Percentiles rank a stretch among this genome's conserved stretches.
Evolutionary conservation across 1,140 invertebrate genomes (phyloP).

Genomic region (Drosophila seguyi): DNA sequence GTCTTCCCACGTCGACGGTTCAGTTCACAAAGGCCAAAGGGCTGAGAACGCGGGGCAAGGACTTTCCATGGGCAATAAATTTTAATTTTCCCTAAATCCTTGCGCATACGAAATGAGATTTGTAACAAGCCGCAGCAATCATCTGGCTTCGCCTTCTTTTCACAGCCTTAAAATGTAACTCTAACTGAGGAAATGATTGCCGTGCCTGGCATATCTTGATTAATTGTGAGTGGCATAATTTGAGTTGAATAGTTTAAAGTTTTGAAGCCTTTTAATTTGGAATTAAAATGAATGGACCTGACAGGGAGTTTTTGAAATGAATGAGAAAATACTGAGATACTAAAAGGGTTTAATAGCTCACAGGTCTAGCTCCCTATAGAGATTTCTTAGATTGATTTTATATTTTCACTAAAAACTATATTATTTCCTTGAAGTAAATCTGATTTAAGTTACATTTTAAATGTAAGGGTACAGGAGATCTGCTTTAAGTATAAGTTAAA

Average conservation of each 20-base stretch:
- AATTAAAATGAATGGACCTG: background rate
- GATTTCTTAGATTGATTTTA: background rate
- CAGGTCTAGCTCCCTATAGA: background rate
- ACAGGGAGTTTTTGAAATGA: background rate
- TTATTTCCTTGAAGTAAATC: background rate
- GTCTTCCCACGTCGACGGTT: conserved; percentile 40
- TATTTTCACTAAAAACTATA: background rate
- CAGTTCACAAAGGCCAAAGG: conserved; percentile 40
- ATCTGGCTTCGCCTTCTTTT: conserved; percentile 28
- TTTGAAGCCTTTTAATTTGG: background rate
- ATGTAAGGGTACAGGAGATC: background rate
- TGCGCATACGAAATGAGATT: conserved; percentile 65
- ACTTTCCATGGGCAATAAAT: conserved; percentile 75
- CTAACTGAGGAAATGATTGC: conserved; percentile 22
- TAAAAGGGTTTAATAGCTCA: background rate
- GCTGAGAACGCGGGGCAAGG: background rate
- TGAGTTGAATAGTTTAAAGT: conserved; percentile 2
- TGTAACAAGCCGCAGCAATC: conserved; percentile 51
- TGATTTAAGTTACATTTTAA: background rate
- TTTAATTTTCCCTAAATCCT: conserved; percentile 71
- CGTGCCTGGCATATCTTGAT: conserved; percentile 17
- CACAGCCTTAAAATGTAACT: conserved; percentile 21
- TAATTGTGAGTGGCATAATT: conserved; percentile 36
- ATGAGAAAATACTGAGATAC: background rate
- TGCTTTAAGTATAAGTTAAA: no score